Evolutionary conservation across 2,113 vertebrate genomes (phyloP).

Genomic region (Oplegnathus fasciatus): DNA sequence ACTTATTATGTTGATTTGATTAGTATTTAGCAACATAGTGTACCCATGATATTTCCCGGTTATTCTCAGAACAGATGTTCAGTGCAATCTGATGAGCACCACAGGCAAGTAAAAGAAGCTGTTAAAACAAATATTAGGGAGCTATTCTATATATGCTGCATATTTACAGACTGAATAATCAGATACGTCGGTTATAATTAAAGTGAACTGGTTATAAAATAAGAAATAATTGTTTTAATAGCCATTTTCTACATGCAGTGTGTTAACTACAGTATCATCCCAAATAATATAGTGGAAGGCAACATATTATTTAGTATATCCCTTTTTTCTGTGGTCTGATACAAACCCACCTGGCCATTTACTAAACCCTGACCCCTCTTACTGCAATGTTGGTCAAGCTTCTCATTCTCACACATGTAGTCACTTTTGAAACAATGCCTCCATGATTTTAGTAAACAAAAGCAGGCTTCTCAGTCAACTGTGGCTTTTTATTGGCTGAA

Average conservation of each 20-base stretch:
- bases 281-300: not conserved
- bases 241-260: not conserved
- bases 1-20: slow-evolving; percentile 63
- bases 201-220: not conserved
- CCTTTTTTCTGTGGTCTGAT: not conserved
- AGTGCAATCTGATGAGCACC: slow-evolving; percentile 24
- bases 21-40: slow-evolving; percentile 60
- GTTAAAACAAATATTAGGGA: slow-evolving; percentile 25
- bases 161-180: not conserved
- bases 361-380: not conserved
- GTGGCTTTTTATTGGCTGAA: not conserved
- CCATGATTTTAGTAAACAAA: not conserved
- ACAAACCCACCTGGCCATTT: not conserved
- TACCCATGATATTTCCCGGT: slow-evolving; percentile 52
- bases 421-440: not conserved
- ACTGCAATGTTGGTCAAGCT: not conserved
- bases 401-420: not conserved
- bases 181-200: not conserved
- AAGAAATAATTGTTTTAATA: not conserved
- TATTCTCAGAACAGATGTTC: slow-evolving; percentile 70
- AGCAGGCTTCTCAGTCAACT: not conserved
- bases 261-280: not conserved
- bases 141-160: not conserved
- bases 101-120: slow-evolving; percentile 10
- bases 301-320: not conserved